Conservation (phyloP, 2,888 invertebrate genomes). For the Prosapia bicincta region DNA sequence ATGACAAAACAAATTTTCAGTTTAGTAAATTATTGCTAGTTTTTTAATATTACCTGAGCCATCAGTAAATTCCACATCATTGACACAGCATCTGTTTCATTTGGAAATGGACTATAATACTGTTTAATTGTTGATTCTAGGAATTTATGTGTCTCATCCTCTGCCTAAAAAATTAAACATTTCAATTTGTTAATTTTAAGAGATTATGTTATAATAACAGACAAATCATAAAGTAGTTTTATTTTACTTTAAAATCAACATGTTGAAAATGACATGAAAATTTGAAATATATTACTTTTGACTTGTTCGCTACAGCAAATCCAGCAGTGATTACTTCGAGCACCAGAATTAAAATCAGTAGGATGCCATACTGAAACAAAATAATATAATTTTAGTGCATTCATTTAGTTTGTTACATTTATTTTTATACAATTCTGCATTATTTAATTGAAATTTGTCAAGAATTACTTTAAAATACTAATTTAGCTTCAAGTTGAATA, state of each 20-base stretch:
- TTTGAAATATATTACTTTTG: conserved; percentile 51
- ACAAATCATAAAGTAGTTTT: no score
- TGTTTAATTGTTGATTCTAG: conserved; percentile 56
- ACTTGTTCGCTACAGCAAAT: conserved; percentile 61
- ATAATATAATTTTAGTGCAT: no score
- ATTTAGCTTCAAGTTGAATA: no score
- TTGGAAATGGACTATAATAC: conserved; percentile 55
- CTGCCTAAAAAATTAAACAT: conserved; percentile 49
- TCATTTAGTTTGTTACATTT: conserved; percentile 3
- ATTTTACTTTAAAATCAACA: no score
- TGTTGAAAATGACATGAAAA: no score
- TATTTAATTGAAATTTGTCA: no score
- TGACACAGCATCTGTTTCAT: conserved; percentile 61
- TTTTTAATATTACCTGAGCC: conserved; percentile 57
- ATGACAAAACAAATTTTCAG: no score
- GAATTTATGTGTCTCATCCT: conserved; percentile 56
- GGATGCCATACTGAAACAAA: conserved; percentile 62
- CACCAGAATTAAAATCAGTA: conserved; percentile 59
- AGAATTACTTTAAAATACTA: no score
- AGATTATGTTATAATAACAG: no score
- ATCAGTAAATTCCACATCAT: conserved; percentile 65
- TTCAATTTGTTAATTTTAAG: no score
- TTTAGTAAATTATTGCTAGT: no score
- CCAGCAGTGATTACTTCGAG: conserved; percentile 64
- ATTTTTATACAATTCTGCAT: no score